These are phyloP conservation scores for Cassiopea andromeda DNA, from an alignment of 30 jellyfish, hydroid and myxozoan genomes.

Conservation along the genomic window DNA sequence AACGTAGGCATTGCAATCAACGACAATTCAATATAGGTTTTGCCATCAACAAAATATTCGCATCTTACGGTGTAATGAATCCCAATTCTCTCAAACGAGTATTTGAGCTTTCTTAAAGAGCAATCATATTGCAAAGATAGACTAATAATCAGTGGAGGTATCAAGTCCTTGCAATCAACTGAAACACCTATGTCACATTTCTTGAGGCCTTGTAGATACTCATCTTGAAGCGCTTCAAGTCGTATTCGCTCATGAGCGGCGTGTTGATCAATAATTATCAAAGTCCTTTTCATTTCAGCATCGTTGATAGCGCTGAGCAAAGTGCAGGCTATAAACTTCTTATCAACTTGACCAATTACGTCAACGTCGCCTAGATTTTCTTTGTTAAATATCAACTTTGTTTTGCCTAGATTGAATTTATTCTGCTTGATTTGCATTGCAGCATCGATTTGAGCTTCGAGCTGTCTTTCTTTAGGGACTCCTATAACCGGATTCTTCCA, in stretches of 20 bases:
- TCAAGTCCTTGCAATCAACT: constrained; percentile 1
- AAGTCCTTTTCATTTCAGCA: not conserved
- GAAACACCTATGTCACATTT: not conserved
- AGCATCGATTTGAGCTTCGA: constrained; percentile 39
- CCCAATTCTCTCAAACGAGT: constrained; percentile 45
- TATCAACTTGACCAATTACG: constrained; percentile 95
- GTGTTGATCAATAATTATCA: constrained; percentile 90
- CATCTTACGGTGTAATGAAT: constrained; percentile 28
- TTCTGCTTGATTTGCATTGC: constrained; percentile 20
- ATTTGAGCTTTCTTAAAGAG: constrained; percentile 18
- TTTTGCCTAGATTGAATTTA: not conserved
- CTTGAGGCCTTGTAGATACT: constrained; percentile 33
- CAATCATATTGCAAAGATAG: constrained; percentile 17
- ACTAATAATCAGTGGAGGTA: constrained; percentile 22
- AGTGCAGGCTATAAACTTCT: constrained; percentile 83
- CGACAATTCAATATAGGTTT: not conserved
- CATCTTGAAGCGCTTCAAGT: constrained; percentile 80
- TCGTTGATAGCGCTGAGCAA: not conserved
- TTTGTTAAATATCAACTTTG: constrained; percentile 57
- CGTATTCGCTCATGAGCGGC: constrained; percentile 98
- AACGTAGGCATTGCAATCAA: constrained; percentile 15
- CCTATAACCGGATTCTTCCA: constrained; percentile 95
- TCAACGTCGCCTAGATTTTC: constrained; percentile 36
- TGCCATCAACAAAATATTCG: not conserved
- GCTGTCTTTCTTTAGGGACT: constrained; percentile 42